Evolutionary conservation across 2,888 invertebrate species (phyloP).

Genomic region (Microdon myrmicae): DNA sequence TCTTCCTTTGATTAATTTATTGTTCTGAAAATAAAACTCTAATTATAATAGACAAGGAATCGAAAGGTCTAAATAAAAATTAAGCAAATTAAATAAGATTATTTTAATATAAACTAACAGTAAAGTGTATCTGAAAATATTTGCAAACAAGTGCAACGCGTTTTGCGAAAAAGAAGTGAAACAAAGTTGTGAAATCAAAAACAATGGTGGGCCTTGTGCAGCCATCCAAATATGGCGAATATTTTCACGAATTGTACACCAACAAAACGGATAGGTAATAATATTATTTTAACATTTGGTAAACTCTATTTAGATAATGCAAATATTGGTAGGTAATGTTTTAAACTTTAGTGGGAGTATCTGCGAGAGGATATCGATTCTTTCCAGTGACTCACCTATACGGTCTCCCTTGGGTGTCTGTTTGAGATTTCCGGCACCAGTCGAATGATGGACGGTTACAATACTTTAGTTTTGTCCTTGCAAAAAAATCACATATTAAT

Average conservation of each 20-base stretch:
- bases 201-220: slow-evolving; percentile 65
- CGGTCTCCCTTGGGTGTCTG: too few relatives aligned
- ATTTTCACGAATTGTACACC: slow-evolving; percentile 66
- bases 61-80: slow-evolving; percentile 1
- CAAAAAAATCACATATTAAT: too few relatives aligned
- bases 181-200: slow-evolving; percentile 22
- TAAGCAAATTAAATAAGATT: too few relatives aligned
- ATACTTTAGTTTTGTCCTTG: too few relatives aligned
- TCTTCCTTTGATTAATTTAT: too few relatives aligned
- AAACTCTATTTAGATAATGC: neutral
- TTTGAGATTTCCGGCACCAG: too few relatives aligned
- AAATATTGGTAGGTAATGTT: neutral
- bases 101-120: neutral
- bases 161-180: slow-evolving; percentile 8
- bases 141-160: slow-evolving; percentile 4
- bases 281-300: neutral
- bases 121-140: slow-evolving; percentile 6
- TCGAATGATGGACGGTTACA: too few relatives aligned
- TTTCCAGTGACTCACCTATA: too few relatives aligned
- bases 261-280: slow-evolving; percentile 63
- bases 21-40: too few relatives aligned
- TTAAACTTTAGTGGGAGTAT: neutral
- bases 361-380: slow-evolving; percentile 12
- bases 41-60: too few relatives aligned
- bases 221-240: slow-evolving; percentile 66